Evolutionary conservation across 2,797 vertebrate genomes (phyloP).

Genomic region (Oreonectes daqikongensis): DNA sequence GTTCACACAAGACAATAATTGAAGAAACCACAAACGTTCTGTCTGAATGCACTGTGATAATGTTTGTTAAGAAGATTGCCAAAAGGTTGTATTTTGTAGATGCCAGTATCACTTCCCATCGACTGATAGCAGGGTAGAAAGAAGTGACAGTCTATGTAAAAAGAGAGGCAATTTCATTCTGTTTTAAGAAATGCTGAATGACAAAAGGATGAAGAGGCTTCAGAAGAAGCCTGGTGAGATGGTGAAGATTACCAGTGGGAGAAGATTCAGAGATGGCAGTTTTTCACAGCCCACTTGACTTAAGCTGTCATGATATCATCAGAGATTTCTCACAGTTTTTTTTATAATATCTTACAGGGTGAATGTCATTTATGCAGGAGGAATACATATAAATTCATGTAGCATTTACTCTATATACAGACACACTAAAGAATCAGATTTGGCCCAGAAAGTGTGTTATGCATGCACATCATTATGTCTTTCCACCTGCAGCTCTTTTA

Average conservation of each 20-base stretch:
- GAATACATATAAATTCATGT: slow-evolving; percentile 36
- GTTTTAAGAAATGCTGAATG: slow-evolving; percentile 53
- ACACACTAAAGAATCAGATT: slow-evolving; percentile 12
- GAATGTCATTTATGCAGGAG: slow-evolving; percentile 31
- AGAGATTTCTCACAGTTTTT: slow-evolving; percentile 52
- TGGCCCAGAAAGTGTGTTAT: background rate
- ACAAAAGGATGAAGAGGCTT: slow-evolving; percentile 51
- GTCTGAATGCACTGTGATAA: slow-evolving; percentile 42
- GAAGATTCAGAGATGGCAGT: slow-evolving; percentile 56
- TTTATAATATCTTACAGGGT: slow-evolving; percentile 52
- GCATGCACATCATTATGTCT: background rate
- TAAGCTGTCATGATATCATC: slow-evolving; percentile 57
- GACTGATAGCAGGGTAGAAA: slow-evolving; percentile 9
- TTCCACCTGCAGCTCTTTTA: background rate
- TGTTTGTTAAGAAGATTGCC: slow-evolving; percentile 26
- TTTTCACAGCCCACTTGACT: slow-evolving; percentile 61
- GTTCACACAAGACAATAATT: slow-evolving; percentile 41
- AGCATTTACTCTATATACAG: slow-evolving; percentile 38
- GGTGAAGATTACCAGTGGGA: slow-evolving; percentile 53
- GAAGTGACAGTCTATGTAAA: slow-evolving; percentile 33
- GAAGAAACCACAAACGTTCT: slow-evolving; percentile 40
- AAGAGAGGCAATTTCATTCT: slow-evolving; percentile 44
- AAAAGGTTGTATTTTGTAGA: slow-evolving; percentile 27
- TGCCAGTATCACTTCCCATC: slow-evolving; percentile 26
- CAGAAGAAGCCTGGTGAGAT: slow-evolving; percentile 50